Conservation (phyloP, 2,888 invertebrate species). For the Gasteruption jaculator region DNA sequence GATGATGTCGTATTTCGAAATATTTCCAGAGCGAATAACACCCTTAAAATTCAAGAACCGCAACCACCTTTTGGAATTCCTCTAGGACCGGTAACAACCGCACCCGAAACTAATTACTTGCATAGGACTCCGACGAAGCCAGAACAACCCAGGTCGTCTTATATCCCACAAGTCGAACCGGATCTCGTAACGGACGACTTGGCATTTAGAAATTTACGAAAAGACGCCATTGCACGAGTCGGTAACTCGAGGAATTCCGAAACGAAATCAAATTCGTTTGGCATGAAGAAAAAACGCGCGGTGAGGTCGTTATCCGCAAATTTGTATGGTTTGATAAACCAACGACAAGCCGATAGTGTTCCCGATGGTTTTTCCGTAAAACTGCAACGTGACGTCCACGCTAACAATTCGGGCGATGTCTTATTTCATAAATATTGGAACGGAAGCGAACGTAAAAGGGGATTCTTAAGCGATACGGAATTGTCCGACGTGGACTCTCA, state of each 20-base stretch:
- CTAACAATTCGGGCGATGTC: slow-evolving; percentile 9
- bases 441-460: slow-evolving; percentile 16
- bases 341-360: slow-evolving; percentile 26
- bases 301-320: slow-evolving; percentile 81
- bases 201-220: slow-evolving; percentile 79
- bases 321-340: slow-evolving; percentile 72
- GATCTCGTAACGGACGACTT: slow-evolving; percentile 84
- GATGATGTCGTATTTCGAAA: slow-evolving; percentile 84
- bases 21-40: slow-evolving; percentile 72
- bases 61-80: slow-evolving; percentile 92
- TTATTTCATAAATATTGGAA: no score
- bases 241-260: slow-evolving; percentile 28
- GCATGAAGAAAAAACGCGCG: slow-evolving; percentile 71
- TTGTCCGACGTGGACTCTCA: slow-evolving; percentile 21
- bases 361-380: slow-evolving; percentile 24
- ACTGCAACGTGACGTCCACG: slow-evolving; percentile 17
- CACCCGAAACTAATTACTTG: slow-evolving; percentile 79
- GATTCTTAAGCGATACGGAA: slow-evolving; percentile 24
- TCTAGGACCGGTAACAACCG: slow-evolving; percentile 74
- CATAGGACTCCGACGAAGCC: slow-evolving; percentile 52
- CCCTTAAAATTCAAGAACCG: slow-evolving; percentile 65
- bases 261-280: slow-evolving; percentile 28
- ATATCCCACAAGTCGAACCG: slow-evolving; percentile 67
- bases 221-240: no score
- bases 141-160: slow-evolving; percentile 57